Evolutionary conservation across 1,140 invertebrate species (phyloP), one percentile per base, ranked within the genome.

Genomic region (Pantala flavescens): DNA sequence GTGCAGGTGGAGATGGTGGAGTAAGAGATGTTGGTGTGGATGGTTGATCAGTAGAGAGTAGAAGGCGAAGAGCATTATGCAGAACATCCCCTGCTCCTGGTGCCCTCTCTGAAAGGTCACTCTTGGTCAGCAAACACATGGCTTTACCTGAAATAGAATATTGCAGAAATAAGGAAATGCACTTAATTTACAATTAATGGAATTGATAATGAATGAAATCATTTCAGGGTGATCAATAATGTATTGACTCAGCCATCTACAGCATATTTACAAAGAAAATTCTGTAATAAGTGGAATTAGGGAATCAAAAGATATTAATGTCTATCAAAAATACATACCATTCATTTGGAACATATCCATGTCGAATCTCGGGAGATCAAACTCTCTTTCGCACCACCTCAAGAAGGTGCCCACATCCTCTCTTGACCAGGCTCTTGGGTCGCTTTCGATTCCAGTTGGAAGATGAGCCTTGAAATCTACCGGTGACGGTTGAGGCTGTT

Each of bases 261-360:
- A 36, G 9, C 28, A 36, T 2, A 36, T 36, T n/a, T n/a, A n/a
- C n/a, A n/a, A n/a, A n/a, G n/a, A n/a, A n/a, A n/a, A n/a, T n/a
- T n/a, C n/a, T n/a, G n/a, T n/a, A n/a, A n/a, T n/a, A n/a, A n/a
- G n/a, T n/a, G n/a, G n/a, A n/a, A n/a, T n/a, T n/a, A n/a, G n/a
- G n/a, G n/a, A n/a, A n/a, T n/a, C n/a, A 36, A 36, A 36, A 36
- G 28, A 36, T 36, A 36, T 36, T 36, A 36, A 36, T 2, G 3
- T 36, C 9, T 36, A 9, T 36, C 3, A 36, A 9, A 36, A 5
- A 36, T 36, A n/a, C 28, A 87, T 85, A 90, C 96, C 96, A 83
- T 98, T 98, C 94, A 98, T 97, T 85, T 96, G 94, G 82, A 98
- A 97, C 84, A 94, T 90, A 79, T 97, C 94, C 87, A 94, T 91